phyloP scores from a whole-genome alignment of 2,113 vertebrate species.

The Pedionomus torquatus region DNA sequence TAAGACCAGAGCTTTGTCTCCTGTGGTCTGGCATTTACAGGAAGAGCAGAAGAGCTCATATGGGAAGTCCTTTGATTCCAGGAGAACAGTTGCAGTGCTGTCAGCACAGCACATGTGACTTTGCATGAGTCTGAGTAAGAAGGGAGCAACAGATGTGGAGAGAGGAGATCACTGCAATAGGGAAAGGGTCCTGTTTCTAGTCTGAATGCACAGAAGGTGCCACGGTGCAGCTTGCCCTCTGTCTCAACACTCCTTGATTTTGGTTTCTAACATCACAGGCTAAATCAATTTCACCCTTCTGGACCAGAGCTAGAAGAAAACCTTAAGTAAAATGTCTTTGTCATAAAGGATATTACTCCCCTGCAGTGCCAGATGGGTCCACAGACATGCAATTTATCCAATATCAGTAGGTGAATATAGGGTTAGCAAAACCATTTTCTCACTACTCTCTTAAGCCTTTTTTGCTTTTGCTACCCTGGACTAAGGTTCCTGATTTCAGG shows the following conservation, averaged over 20 bases:
- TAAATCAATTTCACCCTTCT: constrained; percentile 40
- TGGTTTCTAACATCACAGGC: constrained; percentile 4
- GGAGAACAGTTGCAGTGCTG: constrained; percentile 69
- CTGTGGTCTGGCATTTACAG: constrained; percentile 55
- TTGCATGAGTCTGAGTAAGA: background rate
- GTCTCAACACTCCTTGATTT: constrained; percentile 11
- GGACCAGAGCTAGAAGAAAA: constrained; percentile 18
- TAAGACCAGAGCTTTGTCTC: constrained; percentile 17
- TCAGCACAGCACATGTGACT: constrained; percentile 43
- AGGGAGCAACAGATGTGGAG: constrained; percentile 22
- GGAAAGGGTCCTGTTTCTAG: constrained; percentile 22
- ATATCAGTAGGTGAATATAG: background rate
- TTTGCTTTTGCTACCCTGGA: background rate
- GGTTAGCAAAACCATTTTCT: constrained; percentile 55
- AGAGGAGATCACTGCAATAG: constrained; percentile 30
- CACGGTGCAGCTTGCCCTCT: background rate
- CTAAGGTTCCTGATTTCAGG: background rate
- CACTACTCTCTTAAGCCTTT: background rate
- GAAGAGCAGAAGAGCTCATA: constrained; percentile 26
- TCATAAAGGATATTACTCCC: constrained; percentile 36
- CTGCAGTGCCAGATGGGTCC: background rate
- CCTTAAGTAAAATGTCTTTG: constrained; percentile 39
- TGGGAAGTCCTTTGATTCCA: constrained; percentile 65
- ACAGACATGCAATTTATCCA: constrained; percentile 38
- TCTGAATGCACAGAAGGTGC: background rate